These are phyloP conservation scores for Delia radicum DNA, from an alignment of 1,140 invertebrate species.

Conservation along the genomic window DNA sequence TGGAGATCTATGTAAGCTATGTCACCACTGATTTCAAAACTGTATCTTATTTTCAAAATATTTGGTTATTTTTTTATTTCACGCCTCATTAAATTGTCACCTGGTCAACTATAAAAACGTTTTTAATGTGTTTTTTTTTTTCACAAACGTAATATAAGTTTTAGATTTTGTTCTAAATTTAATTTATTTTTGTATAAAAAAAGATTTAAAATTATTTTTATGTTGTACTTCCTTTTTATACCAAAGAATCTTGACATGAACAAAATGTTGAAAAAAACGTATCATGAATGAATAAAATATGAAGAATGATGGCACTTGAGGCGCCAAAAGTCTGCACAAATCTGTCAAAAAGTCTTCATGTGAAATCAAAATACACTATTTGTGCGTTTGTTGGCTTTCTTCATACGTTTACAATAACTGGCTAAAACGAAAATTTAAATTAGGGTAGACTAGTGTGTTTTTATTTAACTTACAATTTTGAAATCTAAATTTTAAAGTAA, in stretches of 20 bases:
- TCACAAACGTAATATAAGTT: not conserved
- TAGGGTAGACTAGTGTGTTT: too few relatives aligned
- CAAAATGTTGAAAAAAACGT: not conserved
- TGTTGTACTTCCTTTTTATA: not conserved
- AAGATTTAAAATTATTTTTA: not conserved
- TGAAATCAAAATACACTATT: not conserved
- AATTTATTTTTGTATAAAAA: not conserved
- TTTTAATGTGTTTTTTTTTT: not conserved
- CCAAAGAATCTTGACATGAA: not conserved
- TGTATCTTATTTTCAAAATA: too few relatives aligned
- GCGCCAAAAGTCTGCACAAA: constrained; percentile 15
- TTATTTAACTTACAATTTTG: too few relatives aligned
- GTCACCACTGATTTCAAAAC: too few relatives aligned
- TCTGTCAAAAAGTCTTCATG: constrained; percentile 4
- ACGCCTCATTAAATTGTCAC: not conserved
- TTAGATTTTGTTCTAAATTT: not conserved
- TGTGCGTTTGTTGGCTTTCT: too few relatives aligned
- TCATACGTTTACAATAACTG: too few relatives aligned
- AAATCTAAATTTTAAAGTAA: too few relatives aligned
- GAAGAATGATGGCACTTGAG: constrained; percentile 2
- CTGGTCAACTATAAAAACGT: not conserved
- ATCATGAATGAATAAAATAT: not conserved
- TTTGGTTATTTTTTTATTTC: too few relatives aligned
- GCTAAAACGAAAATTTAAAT: too few relatives aligned
- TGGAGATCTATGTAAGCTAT: too few relatives aligned